phyloP scores from a whole-genome alignment of 2,113 vertebrate genomes.

The Donacobius atricapilla region DNA sequence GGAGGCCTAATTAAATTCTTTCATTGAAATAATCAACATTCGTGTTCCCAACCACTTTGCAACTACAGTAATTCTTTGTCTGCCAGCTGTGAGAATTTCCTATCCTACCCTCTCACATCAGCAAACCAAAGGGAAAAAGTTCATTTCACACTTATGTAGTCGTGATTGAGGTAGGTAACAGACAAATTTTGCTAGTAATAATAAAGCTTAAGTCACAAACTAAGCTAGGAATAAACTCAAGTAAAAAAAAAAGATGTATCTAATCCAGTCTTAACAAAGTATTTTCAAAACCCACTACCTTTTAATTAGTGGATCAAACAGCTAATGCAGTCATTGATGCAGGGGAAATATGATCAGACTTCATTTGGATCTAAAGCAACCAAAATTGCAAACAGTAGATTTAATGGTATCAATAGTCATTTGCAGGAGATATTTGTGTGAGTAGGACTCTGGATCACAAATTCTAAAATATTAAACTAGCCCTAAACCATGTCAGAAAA shows the following conservation, averaged over 20 bases:
- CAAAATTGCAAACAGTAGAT: background rate
- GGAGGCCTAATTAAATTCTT: slow-evolving; percentile 77
- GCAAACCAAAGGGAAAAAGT: slow-evolving; percentile 59
- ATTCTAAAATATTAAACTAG: background rate
- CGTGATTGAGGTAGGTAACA: slow-evolving; percentile 21
- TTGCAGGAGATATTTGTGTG: background rate
- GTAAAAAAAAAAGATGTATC: background rate
- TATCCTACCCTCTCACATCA: slow-evolving; percentile 69
- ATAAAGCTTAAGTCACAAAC: background rate
- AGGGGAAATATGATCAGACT: background rate
- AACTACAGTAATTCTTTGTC: slow-evolving; percentile 76
- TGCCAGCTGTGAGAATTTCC: slow-evolving; percentile 78
- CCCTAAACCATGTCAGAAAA: background rate
- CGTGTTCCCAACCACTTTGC: slow-evolving; percentile 67
- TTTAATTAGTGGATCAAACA: background rate
- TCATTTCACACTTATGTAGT: slow-evolving; percentile 64
- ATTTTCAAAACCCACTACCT: background rate
- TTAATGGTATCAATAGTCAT: background rate
- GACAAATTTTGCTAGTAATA: background rate
- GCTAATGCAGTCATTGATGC: background rate
- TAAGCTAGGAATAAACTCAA: background rate
- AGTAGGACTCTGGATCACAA: background rate
- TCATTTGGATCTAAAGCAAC: background rate
- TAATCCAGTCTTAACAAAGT: background rate
- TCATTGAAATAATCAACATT: slow-evolving; percentile 77